Conservation (phyloP, 1,140 invertebrate genomes). For the Fopius arisanus region DNA sequence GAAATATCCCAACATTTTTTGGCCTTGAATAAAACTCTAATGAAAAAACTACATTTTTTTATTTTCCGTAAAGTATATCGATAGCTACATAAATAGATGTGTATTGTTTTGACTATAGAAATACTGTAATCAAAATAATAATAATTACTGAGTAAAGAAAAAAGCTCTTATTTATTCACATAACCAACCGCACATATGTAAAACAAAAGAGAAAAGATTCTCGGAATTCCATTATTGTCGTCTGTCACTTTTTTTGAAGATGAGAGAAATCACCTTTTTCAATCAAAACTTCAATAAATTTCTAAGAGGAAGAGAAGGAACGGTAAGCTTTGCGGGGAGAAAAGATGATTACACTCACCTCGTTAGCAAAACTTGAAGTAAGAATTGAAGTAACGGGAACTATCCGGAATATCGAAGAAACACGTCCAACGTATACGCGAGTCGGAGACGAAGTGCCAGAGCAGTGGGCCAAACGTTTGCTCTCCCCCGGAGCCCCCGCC, state of each 20-base stretch:
- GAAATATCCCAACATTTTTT: not conserved
- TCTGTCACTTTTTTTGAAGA: no score
- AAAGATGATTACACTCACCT: not conserved
- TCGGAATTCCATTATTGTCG: no score
- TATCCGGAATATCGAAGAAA: not conserved
- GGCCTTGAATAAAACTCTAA: not conserved
- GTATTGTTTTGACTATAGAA: not conserved
- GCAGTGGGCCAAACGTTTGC: not conserved
- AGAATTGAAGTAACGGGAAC: not conserved
- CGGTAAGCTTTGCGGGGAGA: not conserved
- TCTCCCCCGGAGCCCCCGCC: not conserved
- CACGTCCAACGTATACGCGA: not conserved
- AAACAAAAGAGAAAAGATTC: no score
- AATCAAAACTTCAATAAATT: not conserved
- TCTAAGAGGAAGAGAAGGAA: not conserved
- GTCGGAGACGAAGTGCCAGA: not conserved
- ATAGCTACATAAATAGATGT: not conserved
- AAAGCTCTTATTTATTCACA: no score
- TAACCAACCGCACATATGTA: no score
- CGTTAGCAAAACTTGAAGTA: not conserved
- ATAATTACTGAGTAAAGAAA: not conserved
- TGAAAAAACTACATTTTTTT: not conserved
- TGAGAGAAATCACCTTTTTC: no score
- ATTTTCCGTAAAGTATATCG: not conserved
- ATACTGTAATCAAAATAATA: not conserved